Conservation (phyloP, 2,113 vertebrate genomes). For the Drymodes brunneopygia region DNA sequence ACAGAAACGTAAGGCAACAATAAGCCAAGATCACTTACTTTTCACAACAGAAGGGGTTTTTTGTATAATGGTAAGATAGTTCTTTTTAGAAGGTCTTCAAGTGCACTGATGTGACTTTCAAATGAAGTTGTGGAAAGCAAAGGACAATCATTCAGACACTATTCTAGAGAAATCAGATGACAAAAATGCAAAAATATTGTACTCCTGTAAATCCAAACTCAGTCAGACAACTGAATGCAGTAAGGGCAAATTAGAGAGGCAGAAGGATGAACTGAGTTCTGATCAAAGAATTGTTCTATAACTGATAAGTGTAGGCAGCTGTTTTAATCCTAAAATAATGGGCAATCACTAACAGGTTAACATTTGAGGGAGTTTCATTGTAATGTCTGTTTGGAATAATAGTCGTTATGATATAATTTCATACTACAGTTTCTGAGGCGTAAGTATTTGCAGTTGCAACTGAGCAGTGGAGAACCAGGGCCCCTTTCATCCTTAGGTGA, state of each 20-base stretch:
- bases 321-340: background rate
- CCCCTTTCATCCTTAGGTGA: background rate
- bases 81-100: constrained; percentile 60
- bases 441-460: background rate
- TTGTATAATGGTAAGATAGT: constrained; percentile 20
- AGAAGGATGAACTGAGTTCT: background rate
- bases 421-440: background rate
- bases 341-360: background rate
- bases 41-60: constrained; percentile 8
- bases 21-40: constrained; percentile 26
- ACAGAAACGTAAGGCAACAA: constrained; percentile 36
- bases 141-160: constrained; percentile 21
- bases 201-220: background rate
- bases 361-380: background rate
- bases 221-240: background rate
- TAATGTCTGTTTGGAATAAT: background rate
- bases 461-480: background rate
- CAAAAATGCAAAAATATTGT: constrained; percentile 35
- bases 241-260: background rate
- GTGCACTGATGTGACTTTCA: constrained; percentile 54
- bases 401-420: background rate
- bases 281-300: background rate
- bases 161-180: constrained; percentile 38
- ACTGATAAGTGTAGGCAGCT: background rate
- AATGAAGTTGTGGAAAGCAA: constrained; percentile 50